Evolutionary conservation across 2,113 vertebrate species (phyloP).

Genomic region (Phrynosoma blainvillii): DNA sequence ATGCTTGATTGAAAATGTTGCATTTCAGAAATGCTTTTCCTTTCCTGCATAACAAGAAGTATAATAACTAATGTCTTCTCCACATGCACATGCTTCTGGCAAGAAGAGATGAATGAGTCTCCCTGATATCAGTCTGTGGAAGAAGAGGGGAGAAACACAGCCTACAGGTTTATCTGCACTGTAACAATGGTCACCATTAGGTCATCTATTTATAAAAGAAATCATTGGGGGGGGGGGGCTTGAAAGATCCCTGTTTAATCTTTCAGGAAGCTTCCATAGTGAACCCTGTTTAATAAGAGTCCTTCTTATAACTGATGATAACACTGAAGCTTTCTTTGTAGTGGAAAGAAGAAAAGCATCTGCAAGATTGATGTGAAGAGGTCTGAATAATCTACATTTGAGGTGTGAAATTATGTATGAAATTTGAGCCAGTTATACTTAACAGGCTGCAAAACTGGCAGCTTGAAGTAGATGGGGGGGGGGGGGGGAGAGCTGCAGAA

Average conservation of each 20-base stretch:
- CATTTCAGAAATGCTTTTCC: conserved; percentile 29
- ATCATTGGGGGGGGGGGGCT: conserved; percentile 40
- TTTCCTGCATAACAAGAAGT: conserved; percentile 18
- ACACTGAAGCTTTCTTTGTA: conserved; percentile 49
- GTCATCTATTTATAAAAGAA: conserved; percentile 48
- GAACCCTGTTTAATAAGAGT: conserved; percentile 59
- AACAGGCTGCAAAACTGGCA: conserved; percentile 50
- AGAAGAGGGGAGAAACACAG: not conserved
- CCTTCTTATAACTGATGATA: conserved; percentile 50
- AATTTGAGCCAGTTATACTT: conserved; percentile 36
- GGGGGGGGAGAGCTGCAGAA: not conserved
- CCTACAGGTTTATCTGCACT: conserved; percentile 39
- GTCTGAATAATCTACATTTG: conserved; percentile 50
- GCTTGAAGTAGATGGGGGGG: conserved; percentile 30
- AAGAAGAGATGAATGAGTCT: conserved; percentile 16
- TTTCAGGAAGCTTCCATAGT: conserved; percentile 48
- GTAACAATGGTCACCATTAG: conserved; percentile 45
- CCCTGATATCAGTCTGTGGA: not conserved
- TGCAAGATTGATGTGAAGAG: not conserved
- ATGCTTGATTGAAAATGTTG: conserved; percentile 32
- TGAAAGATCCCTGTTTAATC: conserved; percentile 55
- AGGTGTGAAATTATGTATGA: conserved; percentile 6
- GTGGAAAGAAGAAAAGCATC: conserved; percentile 35
- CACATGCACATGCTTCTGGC: not conserved
- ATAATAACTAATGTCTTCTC: conserved; percentile 25